Conservation (phyloP, 1,140 invertebrate genomes). For the Sminthurides bifidus region DNA sequence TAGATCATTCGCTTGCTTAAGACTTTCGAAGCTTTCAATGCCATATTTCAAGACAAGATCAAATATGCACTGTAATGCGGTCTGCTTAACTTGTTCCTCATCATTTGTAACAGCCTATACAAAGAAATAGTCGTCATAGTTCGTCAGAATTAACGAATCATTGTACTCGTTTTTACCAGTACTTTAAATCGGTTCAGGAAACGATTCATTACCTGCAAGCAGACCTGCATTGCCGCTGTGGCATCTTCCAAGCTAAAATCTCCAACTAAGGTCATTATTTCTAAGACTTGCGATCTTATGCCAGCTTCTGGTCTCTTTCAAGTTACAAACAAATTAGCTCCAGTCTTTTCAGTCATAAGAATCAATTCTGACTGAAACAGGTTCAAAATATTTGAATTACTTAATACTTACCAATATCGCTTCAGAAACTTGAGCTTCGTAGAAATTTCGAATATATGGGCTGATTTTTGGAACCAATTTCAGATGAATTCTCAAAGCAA, state of each 20-base stretch:
- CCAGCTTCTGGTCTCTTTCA: not conserved
- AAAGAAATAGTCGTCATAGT: no score
- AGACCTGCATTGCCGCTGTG: not conserved
- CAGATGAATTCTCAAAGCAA: not conserved
- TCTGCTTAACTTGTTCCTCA: not conserved
- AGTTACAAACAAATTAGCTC: not conserved
- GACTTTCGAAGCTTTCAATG: constrained; percentile 5
- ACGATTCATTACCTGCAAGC: not conserved
- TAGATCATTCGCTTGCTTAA: no score
- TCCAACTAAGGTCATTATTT: constrained; percentile 1
- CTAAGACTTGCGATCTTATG: not conserved
- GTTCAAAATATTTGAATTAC: no score
- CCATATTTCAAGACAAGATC: constrained; percentile 5
- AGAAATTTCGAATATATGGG: not conserved
- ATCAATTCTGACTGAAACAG: no score
- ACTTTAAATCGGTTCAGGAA: no score
- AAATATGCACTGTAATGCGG: not conserved
- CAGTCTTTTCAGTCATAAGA: no score
- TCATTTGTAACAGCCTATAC: not conserved
- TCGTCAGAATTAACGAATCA: no score
- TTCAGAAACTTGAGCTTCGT: not conserved
- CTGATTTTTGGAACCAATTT: not conserved
- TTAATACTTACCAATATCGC: constrained; percentile 9
- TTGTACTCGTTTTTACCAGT: no score
- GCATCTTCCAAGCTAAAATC: not conserved